Evolutionary conservation across 2,113 vertebrate genomes (phyloP).

Genomic region (Onychorhynchus coronatus): DNA sequence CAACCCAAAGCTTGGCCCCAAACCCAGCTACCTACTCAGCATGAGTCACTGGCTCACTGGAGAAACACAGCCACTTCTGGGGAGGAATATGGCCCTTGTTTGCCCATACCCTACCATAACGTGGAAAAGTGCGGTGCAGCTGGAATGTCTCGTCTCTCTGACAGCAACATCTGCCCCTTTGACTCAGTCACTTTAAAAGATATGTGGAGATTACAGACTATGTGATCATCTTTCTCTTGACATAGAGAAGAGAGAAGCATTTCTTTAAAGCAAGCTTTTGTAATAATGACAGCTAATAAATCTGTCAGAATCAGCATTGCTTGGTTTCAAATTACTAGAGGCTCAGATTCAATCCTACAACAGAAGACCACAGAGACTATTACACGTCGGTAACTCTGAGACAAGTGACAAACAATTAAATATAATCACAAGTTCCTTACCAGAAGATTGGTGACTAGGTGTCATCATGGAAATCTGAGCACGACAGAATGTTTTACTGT

Average conservation of each 20-base stretch:
- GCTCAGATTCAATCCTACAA: not conserved
- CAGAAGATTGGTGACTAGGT: constrained; percentile 66
- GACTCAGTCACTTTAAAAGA: not conserved
- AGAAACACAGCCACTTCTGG: not conserved
- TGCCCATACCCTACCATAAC: not conserved
- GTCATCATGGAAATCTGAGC: constrained; percentile 75
- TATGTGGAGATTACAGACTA: not conserved
- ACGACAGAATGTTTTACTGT: constrained; percentile 77
- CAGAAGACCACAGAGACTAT: not conserved
- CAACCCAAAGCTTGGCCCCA: not conserved
- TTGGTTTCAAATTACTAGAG: not conserved
- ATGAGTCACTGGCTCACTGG: not conserved
- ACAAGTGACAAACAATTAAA: not conserved
- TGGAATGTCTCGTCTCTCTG: not conserved
- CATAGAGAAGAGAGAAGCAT: not conserved
- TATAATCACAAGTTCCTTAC: constrained; percentile 64
- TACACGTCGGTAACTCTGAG: not conserved
- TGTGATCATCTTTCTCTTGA: not conserved
- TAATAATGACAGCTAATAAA: not conserved
- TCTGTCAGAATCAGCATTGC: not conserved
- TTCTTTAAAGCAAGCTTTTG: not conserved
- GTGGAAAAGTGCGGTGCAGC: not conserved
- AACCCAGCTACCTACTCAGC: not conserved
- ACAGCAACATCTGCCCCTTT: not conserved
- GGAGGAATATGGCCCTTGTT: not conserved